Base-by-base conservation (phyloP, 2,113 vertebrate species). In the Acinonyx jubatus region DNA sequence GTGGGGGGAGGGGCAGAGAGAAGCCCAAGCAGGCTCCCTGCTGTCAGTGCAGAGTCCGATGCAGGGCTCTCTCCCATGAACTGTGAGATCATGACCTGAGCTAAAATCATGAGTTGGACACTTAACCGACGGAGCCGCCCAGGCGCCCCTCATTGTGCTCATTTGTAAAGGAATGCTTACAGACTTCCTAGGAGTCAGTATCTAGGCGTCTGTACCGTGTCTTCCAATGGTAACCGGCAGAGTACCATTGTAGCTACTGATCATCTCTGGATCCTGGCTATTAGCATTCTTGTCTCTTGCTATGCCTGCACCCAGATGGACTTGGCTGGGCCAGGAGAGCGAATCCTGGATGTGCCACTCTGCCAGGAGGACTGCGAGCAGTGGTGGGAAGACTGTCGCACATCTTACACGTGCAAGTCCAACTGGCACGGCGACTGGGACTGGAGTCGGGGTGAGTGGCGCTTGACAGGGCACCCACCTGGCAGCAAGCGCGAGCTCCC, bases 381-480 rank as follows among this genome's bases (percentile, higher is more conserved):
- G 12, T 99, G 99, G 99, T 99, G 99, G 99, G 92, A 98, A 0
- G 99, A 99, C 97, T 99, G 99, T 90, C 98, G 95, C 63, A 65
- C 99, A 0, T 99, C 99, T 0, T 1, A 83, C 63, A 99, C 99
- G 7, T 99, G 99, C 98, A 99, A 99, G 96, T 98, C 91, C 29
- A 97, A 99, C 97, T 99, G 99, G 99, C 99, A 99, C 50, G 91
- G 93, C 0, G 99, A 99, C 93, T 99, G 99, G 99, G 94, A 99
- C 98, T 99, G 99, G 99, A 99, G 69, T 50, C 52, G 85, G 71
- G 99, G 99, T 99, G 0, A 86, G 97, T 57, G 38, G 48, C 0
- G 21, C 74, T 27, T 4, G 10, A 79, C 36, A 5, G 55, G 8
- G 1, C 5, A 21, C 33, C 68, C 15, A 0, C 13, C 45, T 14